These are phyloP conservation scores for Phorcus lineatus DNA, from an alignment of 2,888 invertebrate species.

Conservation along the genomic window DNA sequence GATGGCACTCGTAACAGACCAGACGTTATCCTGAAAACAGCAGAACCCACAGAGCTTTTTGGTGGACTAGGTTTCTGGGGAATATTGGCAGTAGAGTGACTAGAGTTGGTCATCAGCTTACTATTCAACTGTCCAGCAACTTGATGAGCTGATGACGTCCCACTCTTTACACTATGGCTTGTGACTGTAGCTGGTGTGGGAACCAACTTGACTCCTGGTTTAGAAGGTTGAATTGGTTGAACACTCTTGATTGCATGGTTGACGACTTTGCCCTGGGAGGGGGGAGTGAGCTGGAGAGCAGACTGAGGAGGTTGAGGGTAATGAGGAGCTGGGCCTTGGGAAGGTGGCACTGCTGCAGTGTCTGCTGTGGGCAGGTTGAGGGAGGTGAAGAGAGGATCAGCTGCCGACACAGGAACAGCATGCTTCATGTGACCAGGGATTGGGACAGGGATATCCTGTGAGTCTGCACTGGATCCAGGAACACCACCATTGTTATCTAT, in stretches of 20 bases:
- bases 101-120: background rate
- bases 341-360: background rate
- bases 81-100: too few relatives aligned
- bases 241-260: background rate
- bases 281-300: background rate
- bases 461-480: background rate
- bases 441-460: background rate
- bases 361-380: background rate
- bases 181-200: background rate
- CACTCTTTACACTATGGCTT: too few relatives aligned
- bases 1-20: background rate
- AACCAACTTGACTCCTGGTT: background rate
- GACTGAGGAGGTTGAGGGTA: background rate
- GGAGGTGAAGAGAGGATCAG: background rate
- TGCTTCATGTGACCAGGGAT: conserved; percentile 11
- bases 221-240: background rate
- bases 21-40: background rate
- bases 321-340: background rate
- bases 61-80: background rate
- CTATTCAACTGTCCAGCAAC: background rate
- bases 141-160: background rate
- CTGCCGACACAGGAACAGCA: background rate
- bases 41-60: background rate
- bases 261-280: background rate
- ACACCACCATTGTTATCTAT: conserved; percentile 16